phyloP scores from a whole-genome alignment of 2,888 invertebrate genomes.

The Ophraella communa region DNA sequence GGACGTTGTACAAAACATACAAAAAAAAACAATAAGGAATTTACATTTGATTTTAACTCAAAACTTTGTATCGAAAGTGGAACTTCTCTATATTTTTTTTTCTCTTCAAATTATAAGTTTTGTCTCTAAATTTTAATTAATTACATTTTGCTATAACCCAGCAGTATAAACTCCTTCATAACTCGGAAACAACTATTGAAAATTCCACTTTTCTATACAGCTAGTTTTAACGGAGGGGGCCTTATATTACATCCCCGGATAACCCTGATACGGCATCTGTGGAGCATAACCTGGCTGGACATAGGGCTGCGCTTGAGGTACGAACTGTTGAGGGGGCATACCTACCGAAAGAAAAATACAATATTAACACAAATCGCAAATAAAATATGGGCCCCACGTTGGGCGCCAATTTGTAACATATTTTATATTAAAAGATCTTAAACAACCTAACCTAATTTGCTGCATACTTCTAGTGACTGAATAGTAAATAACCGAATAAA shows the following conservation, averaged over 20 bases:
- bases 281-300: slow-evolving; percentile 62
- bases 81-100: slow-evolving; percentile 7
- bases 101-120: not conserved
- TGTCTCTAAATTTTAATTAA: slow-evolving; percentile 8
- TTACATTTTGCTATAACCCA: slow-evolving; percentile 28
- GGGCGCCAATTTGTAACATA: too few relatives aligned
- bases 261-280: slow-evolving; percentile 69
- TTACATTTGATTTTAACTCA: not conserved
- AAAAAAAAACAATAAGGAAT: not conserved
- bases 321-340: slow-evolving; percentile 57
- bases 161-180: slow-evolving; percentile 21
- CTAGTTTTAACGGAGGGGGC: slow-evolving; percentile 32
- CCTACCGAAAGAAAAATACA: slow-evolving; percentile 50
- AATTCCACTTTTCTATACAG: slow-evolving; percentile 32
- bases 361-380: too few relatives aligned
- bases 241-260: slow-evolving; percentile 65
- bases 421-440: too few relatives aligned
- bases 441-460: too few relatives aligned
- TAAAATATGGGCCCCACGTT: too few relatives aligned
- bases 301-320: slow-evolving; percentile 65
- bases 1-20: not conserved
- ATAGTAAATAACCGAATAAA: too few relatives aligned
- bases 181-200: slow-evolving; percentile 20
- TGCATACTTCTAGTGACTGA: too few relatives aligned
- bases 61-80: not conserved